phyloP scores from a whole-genome alignment of 92 coral and sea anemone genomes.

The Heteractis magnifica region DNA sequence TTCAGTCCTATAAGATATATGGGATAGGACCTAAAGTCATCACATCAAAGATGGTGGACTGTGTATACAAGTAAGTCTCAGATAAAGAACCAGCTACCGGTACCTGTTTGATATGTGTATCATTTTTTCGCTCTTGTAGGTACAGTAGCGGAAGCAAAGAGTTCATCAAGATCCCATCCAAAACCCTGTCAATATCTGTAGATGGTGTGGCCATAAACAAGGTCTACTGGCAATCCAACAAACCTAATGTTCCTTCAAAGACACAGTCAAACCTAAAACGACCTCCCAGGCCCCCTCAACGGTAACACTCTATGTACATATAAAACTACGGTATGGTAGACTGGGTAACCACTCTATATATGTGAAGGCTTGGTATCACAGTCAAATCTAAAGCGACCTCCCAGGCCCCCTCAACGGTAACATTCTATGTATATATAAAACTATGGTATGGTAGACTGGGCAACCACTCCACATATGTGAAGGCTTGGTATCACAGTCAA shows the following conservation, averaged over 20 bases:
- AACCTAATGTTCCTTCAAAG: conserved; percentile 86
- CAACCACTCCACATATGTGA: neutral
- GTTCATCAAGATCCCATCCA: conserved; percentile 83
- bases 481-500: neutral
- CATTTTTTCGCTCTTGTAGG: conserved; percentile 27
- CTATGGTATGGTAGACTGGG: neutral
- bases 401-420: conserved; percentile 53
- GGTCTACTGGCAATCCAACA: conserved; percentile 80
- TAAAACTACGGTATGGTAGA: neutral
- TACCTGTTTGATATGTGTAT: neutral
- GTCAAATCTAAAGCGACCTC: neutral
- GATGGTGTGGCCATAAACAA: conserved; percentile 88
- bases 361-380: neutral
- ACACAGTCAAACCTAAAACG: conserved; percentile 84
- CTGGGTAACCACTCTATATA: neutral
- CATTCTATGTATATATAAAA: neutral
- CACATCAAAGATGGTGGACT: conserved; percentile 84
- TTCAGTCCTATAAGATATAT: conserved; percentile 75
- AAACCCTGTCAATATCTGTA: conserved; percentile 81
- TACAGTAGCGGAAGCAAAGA: conserved; percentile 97
- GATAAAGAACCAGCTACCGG: neutral
- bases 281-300: conserved; percentile 68
- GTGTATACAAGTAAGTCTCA: conserved; percentile 81
- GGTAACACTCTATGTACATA: conserved; percentile 32
- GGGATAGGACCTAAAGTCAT: conserved; percentile 96